These are phyloP conservation scores for Saccostrea glomerata DNA, from an alignment of 1,140 invertebrate species.

Conservation along the genomic window DNA sequence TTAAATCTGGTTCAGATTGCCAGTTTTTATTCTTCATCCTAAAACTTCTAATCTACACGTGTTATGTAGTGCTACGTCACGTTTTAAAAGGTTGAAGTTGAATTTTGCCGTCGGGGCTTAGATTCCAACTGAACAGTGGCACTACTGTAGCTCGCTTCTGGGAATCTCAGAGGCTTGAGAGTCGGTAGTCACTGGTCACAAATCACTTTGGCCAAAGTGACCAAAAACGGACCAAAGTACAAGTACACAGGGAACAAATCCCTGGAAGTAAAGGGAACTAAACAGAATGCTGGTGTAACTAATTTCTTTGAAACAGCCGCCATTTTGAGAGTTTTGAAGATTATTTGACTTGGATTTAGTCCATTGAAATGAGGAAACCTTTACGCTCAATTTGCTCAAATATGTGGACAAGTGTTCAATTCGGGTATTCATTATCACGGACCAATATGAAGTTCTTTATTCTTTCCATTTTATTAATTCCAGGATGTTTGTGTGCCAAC, in stretches of 20 bases:
- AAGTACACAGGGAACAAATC: not conserved
- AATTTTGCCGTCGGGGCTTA: conserved; percentile 18
- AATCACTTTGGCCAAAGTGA: not conserved
- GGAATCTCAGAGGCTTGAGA: not conserved
- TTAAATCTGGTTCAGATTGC: not conserved
- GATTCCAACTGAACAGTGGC: not conserved
- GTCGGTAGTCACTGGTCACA: conserved; percentile 21
- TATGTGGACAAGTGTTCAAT: conserved; percentile 11
- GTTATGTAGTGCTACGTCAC: conserved; percentile 22
- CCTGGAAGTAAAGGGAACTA: not conserved
- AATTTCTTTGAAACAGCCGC: conserved; percentile 30
- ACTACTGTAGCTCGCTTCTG: conserved; percentile 29
- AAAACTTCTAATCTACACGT: conserved; percentile 1
- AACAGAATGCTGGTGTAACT: not conserved
- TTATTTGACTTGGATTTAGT: conserved; percentile 18
- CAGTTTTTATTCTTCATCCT: not conserved
- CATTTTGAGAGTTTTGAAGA: conserved; percentile 17
- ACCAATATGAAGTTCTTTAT: conserved; percentile 28
- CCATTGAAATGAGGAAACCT: conserved; percentile 33
- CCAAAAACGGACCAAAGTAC: conserved; percentile 29
- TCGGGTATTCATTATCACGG: conserved; percentile 8
- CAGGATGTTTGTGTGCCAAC: conserved; percentile 29
- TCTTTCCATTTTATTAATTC: conserved; percentile 33
- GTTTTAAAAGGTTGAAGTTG: conserved; percentile 23
- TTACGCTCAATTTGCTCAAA: conserved; percentile 27